Percentiles rank a stretch among this genome's conserved stretches.
Evolutionary conservation across 2,888 invertebrate genomes (phyloP).

Genomic region (Drepanosiphum platanoidis): DNA sequence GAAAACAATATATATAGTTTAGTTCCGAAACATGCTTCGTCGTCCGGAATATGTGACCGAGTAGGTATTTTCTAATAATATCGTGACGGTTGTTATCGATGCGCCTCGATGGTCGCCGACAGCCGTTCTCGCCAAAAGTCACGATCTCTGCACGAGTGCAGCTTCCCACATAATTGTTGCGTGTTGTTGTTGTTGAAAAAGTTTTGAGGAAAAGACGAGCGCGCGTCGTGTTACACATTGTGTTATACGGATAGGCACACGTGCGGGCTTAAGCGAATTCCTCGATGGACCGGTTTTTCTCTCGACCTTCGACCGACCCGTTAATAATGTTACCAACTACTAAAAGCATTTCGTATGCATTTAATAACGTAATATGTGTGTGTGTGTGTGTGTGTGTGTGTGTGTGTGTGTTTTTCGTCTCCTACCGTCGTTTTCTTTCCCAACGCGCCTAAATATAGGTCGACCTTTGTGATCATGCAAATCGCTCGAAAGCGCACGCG

Average conservation of each 20-base stretch:
- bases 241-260: not conserved
- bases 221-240: not conserved
- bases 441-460: not conserved
- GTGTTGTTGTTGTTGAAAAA: not conserved
- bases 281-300: slow-evolving; percentile 31
- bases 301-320: slow-evolving; percentile 5
- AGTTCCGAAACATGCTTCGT: too few species aligned
- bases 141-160: too few species aligned
- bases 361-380: not conserved
- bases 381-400: not conserved
- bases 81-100: too few species aligned
- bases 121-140: too few species aligned
- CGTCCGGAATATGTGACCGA: too few species aligned
- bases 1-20: too few species aligned
- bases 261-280: slow-evolving; percentile 22
- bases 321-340: not conserved
- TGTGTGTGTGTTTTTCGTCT: not conserved
- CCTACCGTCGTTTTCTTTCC: not conserved
- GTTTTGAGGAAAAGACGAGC: not conserved
- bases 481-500: not conserved
- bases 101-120: too few species aligned
- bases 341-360: not conserved
- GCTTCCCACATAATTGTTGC: not conserved
- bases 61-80: too few species aligned
- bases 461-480: slow-evolving; percentile 13